A percentile compares a stretch with the other conserved stretches of the same genome.
Evolutionary conservation across 2,113 vertebrate species (phyloP).

Genomic region (Panthera tigris): DNA sequence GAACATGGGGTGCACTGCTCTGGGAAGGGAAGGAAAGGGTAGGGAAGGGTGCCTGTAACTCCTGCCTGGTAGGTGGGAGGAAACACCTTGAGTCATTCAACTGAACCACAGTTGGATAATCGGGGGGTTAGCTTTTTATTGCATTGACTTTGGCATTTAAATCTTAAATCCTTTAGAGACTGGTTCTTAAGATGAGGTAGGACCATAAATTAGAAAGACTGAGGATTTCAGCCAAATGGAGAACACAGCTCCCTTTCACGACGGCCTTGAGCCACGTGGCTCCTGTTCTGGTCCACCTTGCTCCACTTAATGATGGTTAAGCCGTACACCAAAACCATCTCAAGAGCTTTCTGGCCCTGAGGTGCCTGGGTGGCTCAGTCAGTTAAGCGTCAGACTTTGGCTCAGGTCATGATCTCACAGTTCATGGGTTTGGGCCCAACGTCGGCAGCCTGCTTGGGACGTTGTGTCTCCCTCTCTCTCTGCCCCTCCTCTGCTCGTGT

Average conservation of each 20-base stretch:
- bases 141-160: neutral
- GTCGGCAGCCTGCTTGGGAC: too few species aligned
- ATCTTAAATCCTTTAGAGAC: neutral
- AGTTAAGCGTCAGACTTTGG: too few species aligned
- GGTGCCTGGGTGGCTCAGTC: too few species aligned
- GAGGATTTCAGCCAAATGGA: neutral
- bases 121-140: neutral
- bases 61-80: neutral
- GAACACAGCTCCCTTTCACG: neutral
- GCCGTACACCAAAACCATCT: neutral
- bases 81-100: neutral
- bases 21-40: neutral
- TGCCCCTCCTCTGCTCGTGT: too few species aligned
- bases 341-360: neutral
- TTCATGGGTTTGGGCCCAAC: too few species aligned
- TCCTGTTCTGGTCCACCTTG: neutral
- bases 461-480: too few species aligned
- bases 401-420: too few species aligned
- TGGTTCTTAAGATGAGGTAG: neutral
- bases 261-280: neutral
- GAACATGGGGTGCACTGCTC: neutral
- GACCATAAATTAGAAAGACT: neutral
- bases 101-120: neutral
- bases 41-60: neutral
- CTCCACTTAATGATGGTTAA: neutral